Percentiles rank a stretch among this genome's conserved stretches.
phyloP scores from a whole-genome alignment of 2,113 vertebrate species.

The Oenanthe oenanthe region DNA sequence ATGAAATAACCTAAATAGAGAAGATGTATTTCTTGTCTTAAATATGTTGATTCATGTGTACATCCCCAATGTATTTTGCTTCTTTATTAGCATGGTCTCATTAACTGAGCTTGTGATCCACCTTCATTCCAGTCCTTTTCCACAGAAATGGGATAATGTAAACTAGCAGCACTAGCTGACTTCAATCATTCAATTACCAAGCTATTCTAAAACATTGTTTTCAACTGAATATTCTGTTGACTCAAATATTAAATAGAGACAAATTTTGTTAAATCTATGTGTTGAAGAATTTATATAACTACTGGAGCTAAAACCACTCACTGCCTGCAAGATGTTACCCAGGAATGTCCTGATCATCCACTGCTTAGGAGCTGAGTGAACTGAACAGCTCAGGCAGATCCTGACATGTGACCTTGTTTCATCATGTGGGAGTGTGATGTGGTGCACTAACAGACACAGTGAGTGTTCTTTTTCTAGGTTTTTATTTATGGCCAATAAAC shows the following conservation, averaged over 20 bases:
- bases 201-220: neutral
- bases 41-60: neutral
- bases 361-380: neutral
- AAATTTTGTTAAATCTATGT: no score
- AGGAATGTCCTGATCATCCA: neutral
- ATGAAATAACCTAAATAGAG: neutral
- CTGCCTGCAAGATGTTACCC: neutral
- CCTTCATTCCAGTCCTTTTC: neutral
- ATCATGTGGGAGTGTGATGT: accelerated
- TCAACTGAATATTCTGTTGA: neutral
- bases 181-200: neutral
- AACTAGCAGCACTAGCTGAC: neutral
- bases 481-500: neutral
- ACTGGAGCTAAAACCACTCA: neutral
- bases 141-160: neutral
- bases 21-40: neutral
- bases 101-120: neutral
- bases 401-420: accelerated
- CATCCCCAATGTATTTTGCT: neutral
- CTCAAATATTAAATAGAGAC: neutral
- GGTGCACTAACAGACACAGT: neutral
- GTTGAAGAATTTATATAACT: neutral
- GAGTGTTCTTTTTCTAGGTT: neutral
- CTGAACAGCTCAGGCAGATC: neutral
- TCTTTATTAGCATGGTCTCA: neutral